Base-by-base conservation (phyloP, 2,888 invertebrate species). In the Artemia sinica region DNA sequence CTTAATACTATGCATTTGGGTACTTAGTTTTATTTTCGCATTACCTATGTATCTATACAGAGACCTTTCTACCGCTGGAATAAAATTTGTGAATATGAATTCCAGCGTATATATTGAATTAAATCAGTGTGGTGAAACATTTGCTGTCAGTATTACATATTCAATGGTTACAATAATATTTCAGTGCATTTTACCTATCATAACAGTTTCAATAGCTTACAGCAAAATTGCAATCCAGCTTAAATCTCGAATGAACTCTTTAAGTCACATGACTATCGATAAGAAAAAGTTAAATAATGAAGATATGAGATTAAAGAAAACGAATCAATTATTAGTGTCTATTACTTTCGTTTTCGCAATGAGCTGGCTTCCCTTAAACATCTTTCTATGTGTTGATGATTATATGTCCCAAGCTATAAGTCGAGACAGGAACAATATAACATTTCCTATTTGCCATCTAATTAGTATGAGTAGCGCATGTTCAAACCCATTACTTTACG, bases 291-390 rank as follows among this genome's bases (percentile, higher is more conserved):
- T 72, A 63, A 72, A 69, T 5, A 75, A 80, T 41, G 82, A 88
- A 65, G 84, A 86, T 73, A 81, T 86, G 65, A 84, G 88, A 2
- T 86, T 91, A 72, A 84, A 87, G 73, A 85, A 88, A 73, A 93
- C 93, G 18, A 92, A 93, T 78, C 84, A 88, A n/a, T 84, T 94
- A 49, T 81, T 94, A 8, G 85, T 89, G 71, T 86, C 88, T 65
- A 92, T 94, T 72, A 89, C 89, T 9, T 82, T 88, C 5, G 89
- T 92, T 6, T 94, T 92, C 76, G 89, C 88, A 1, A 83, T 91
- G 69, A 91, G 91, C 74, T 94, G 93, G 93, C 78, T 94, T 72
- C 94, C 94, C 0, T 77, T 94, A 70, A 93, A 94, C 76, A 84
- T 91, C 12, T 88, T 88, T 78, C 93, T 93, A 79, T 78, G 89